Evolutionary conservation across 2,113 vertebrate genomes (phyloP).

Genomic region (Clarias batrachus): DNA sequence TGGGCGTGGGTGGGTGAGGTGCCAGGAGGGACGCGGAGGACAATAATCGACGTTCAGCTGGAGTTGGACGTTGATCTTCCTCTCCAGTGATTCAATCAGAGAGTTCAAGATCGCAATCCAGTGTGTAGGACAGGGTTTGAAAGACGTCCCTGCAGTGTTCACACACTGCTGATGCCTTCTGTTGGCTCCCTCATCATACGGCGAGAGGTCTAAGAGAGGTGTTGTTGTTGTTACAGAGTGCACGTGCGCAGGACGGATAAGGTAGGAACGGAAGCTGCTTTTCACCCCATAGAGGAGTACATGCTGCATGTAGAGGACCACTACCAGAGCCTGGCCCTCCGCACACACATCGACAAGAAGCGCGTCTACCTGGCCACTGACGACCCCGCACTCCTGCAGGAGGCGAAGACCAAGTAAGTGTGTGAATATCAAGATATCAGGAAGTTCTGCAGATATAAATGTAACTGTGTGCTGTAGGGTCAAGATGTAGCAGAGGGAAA

Average conservation of each 20-base stretch:
- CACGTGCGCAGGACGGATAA: slow-evolving; percentile 87
- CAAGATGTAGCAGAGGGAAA: no score
- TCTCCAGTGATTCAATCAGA: no score
- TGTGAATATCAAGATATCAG: not conserved
- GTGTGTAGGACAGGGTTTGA: no score
- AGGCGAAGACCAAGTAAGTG: slow-evolving; percentile 81
- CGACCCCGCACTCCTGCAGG: slow-evolving; percentile 82
- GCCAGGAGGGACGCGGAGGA: no score
- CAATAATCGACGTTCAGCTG: no score
- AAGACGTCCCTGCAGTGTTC: not conserved
- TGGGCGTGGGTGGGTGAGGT: no score
- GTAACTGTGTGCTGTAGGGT: no score
- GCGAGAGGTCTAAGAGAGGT: slow-evolving; percentile 3
- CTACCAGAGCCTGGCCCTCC: slow-evolving; percentile 80
- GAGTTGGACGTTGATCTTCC: no score
- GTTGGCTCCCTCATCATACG: not conserved
- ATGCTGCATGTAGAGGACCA: slow-evolving; percentile 86
- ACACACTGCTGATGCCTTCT: not conserved
- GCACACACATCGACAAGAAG: slow-evolving; percentile 82
- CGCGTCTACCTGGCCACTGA: slow-evolving; percentile 87
- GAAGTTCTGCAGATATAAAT: not conserved
- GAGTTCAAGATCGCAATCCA: no score
- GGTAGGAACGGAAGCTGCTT: slow-evolving; percentile 86
- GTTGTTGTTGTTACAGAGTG: slow-evolving; percentile 65
- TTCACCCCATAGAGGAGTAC: slow-evolving; percentile 87